Evolutionary conservation across 2,888 invertebrate species (phyloP), one percentile per base, ranked within the genome.

Genomic region (Sphaerophoria taeniata): DNA sequence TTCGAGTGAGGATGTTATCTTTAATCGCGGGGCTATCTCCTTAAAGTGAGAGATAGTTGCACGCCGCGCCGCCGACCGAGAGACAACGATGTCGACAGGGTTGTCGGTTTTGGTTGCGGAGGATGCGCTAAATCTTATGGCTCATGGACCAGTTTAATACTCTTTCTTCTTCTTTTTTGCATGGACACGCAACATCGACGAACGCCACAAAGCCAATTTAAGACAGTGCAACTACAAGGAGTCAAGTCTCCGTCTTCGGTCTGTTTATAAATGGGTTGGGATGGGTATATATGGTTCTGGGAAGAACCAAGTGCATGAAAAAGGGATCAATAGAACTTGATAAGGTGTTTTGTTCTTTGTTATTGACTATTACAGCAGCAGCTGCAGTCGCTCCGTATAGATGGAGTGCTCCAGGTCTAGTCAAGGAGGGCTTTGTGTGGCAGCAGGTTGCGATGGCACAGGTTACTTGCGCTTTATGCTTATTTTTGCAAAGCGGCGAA

Each of bases 1-100:
- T 81, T 85, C 77, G 81, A 85, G 72, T 73, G 81, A 73, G 85
- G 85, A 85, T 85, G 85, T 73, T 81, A 81, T 81, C 85, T 85
- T 73, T 81, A 85, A 85, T 85, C 85, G 80, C 53, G 45, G 51
- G 58, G 49, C 76, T 85, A 85, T 85, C 81, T 65, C 65, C 80
- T 72, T 75, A 80, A 80, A 80, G 80, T 84, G 80, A 80, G 84
- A 84, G 79, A 84, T 84, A 84, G 53, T 79, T 63, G 74, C 12
- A 33, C 16, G 11, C 24, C 51, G 0, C 4, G n/a, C 55, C 12
- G 34, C 12, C 55, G 4, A 34, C 39, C 58, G 36, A 39, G 14
- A 80, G 60, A 72, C 71, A 78, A 56, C 74, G 51, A 45, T 71
- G 79, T 79, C 79, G 74, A 70, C 79, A 75, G 61, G 65, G 65